Base-by-base conservation (phyloP, 2,797 vertebrate genomes). In the Vultur gryphus region DNA sequence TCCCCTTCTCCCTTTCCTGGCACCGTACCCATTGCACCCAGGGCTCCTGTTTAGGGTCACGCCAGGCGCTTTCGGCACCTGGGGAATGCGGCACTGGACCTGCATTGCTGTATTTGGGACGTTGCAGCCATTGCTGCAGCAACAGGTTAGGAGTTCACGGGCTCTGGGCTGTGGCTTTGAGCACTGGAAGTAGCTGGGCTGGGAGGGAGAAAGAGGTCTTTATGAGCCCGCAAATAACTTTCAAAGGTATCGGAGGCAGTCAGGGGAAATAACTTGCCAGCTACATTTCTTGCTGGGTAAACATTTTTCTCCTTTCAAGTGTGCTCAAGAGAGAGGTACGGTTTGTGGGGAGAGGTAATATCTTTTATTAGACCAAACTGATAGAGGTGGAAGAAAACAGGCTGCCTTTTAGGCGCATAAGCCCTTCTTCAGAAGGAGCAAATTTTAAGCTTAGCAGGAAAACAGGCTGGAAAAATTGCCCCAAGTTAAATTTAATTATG, bases 181-280 rank as follows among this genome's bases (percentile, higher is more conserved):
- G 86, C 16, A 0, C 14, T 91, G 65, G 66, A 94, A 87, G 92
- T 93, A 4, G 43, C 82, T 54, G 70, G 73, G 51, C 81, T 93
- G 70, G 46, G 71, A 96, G 57, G n/a, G 79, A 92, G 84, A 95
- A 94, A 16, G 80, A 83, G 41, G 52, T 90, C 88, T 94, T 88
- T 95, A 95, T 96, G 82, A 93, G 87, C 87, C 69, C 2, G 4
- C 91, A 72, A 87, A 94, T 95, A 92, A 91, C 73, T 59, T 96
- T 87, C 80, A 70, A 43, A 80, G 39, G 71, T 66, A 83, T 59
- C 0, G 1, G 15, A 92, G 88, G 67, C 61, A 82, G 84, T 35
- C 79, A 87, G 82, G 90, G 91, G 94, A 96, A 97, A 97, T 95
- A 97, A 97, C 84, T 93, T 83, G 84, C 84, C 87, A 95, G 79